phyloP scores from a whole-genome alignment of 1,140 invertebrate genomes.

The Drosophila bipectinata region DNA sequence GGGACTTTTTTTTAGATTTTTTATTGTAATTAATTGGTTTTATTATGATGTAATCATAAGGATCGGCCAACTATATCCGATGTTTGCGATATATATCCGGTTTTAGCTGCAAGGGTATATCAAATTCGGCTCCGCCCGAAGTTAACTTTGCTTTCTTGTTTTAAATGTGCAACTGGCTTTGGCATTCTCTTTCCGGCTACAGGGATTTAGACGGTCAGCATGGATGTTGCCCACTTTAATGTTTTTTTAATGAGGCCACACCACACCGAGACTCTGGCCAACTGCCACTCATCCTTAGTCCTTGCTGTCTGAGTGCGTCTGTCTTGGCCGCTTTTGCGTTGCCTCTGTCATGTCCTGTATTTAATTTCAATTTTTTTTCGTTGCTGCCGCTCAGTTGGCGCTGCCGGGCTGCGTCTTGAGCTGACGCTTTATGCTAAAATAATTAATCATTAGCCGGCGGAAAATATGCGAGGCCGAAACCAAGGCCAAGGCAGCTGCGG shows the following conservation, averaged over 20 bases:
- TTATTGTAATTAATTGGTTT: too few relatives aligned
- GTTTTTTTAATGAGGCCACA: constrained; percentile 76
- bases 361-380: constrained; percentile 72
- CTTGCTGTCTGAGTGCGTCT: constrained; percentile 24
- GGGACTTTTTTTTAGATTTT: too few relatives aligned
- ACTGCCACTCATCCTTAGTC: constrained; percentile 14
- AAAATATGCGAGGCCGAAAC: constrained; percentile 69
- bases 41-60: too few relatives aligned
- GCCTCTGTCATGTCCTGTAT: constrained; percentile 54
- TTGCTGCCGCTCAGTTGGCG: too few relatives aligned
- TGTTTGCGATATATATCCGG: too few relatives aligned
- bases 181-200: background rate
- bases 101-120: too few relatives aligned
- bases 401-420: constrained; percentile 58
- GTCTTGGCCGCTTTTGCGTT: constrained; percentile 22
- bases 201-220: constrained; percentile 22
- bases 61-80: too few relatives aligned
- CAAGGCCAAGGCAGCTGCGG: constrained; percentile 51
- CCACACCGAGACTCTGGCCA: constrained; percentile 27
- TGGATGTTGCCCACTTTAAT: constrained; percentile 67
- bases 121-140: too few relatives aligned
- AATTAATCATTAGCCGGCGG: constrained; percentile 77
- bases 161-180: constrained; percentile 50
- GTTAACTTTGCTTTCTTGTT: too few relatives aligned
- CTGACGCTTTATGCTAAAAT: constrained; percentile 82